Evolutionary conservation across 2,113 vertebrate genomes (phyloP).

Genomic region (Daphoenositta chrysoptera): DNA sequence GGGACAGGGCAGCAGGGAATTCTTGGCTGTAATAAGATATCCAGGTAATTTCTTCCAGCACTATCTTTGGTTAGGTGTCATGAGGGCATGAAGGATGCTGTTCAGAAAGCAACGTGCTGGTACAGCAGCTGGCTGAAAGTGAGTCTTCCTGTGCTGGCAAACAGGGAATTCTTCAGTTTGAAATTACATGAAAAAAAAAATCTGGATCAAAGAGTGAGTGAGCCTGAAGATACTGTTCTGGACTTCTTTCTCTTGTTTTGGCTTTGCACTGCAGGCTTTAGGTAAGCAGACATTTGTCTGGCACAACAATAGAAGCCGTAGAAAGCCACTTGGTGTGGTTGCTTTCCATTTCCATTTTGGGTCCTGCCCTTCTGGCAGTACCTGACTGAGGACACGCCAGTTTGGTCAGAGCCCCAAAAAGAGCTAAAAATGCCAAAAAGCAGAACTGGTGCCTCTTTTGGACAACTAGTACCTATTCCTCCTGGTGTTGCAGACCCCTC

Average conservation of each 20-base stretch:
- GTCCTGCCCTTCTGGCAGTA: not conserved
- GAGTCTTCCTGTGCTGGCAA: not conserved
- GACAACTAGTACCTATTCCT: not conserved
- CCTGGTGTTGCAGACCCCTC: not conserved
- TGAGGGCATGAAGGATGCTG: not conserved
- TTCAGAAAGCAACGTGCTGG: not conserved
- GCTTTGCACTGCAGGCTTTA: not conserved
- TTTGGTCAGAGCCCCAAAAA: not conserved
- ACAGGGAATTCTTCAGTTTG: not conserved
- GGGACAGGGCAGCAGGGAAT: not conserved
- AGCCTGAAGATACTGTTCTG: not conserved
- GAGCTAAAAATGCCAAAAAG: not conserved
- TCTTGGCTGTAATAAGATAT: not conserved
- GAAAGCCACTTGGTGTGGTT: not conserved
- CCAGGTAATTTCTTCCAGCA: not conserved
- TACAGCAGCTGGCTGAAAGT: not conserved
- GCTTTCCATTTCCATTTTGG: not conserved
- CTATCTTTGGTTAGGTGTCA: not conserved
- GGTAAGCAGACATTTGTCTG: not conserved
- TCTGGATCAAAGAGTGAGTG: fast-evolving
- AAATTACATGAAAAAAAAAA: not conserved
- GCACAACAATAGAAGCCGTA: not conserved
- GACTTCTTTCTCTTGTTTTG: not conserved
- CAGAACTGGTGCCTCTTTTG: not conserved
- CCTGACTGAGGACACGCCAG: not conserved